Evolutionary conservation across 2,113 vertebrate species (phyloP).

Genomic region (Salvator merianae): DNA sequence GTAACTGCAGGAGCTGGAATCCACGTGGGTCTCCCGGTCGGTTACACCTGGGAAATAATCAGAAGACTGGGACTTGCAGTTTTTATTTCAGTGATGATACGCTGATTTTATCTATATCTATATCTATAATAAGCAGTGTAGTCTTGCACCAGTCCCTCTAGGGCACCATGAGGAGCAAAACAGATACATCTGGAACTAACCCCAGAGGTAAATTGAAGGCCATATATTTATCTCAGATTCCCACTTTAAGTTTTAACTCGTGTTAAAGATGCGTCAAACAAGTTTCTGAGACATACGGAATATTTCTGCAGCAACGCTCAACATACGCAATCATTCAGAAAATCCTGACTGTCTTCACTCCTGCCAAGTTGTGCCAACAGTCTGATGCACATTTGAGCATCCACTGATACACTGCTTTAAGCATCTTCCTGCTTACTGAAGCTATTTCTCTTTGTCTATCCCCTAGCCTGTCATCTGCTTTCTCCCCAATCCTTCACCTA

Average conservation of each 20-base stretch:
- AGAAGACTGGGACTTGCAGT: fast-evolving
- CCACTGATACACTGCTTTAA: not conserved
- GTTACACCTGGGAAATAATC: not conserved
- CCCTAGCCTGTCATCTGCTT: not conserved
- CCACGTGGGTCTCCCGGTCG: no score
- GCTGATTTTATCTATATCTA: not conserved
- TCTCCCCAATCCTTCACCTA: not conserved
- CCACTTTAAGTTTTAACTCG: no score
- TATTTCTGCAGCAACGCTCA: no score
- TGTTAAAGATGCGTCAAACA: not conserved
- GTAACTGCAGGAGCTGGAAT: not conserved
- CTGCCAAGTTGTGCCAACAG: not conserved
- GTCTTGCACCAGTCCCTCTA: not conserved
- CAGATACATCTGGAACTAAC: no score
- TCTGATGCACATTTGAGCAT: not conserved
- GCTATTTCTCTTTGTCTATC: not conserved
- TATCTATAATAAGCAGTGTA: no score
- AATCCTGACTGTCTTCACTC: not conserved
- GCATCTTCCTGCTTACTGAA: not conserved
- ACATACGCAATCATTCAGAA: not conserved
- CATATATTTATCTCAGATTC: no score
- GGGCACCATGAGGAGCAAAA: not conserved
- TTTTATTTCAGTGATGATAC: no score
- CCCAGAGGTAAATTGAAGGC: no score
- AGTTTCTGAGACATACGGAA: not conserved